Evolutionary conservation across 2,797 vertebrate species (phyloP).

Genomic region (Fistularia tabacaria): DNA sequence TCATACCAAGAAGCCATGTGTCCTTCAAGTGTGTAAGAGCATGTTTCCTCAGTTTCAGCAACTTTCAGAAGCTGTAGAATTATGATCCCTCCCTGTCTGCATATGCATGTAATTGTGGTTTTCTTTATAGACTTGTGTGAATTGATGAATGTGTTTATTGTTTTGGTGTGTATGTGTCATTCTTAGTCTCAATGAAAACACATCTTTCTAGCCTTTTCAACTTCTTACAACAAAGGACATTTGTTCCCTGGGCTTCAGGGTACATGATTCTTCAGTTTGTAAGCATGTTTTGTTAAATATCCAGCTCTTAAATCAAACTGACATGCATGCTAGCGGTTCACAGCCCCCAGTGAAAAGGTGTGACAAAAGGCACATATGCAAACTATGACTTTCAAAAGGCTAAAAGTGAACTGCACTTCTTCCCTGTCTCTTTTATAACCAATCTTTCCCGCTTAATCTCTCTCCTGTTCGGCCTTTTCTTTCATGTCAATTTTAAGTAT

Average conservation of each 20-base stretch:
- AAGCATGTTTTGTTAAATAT: too few species aligned
- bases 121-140: neutral
- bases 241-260: neutral
- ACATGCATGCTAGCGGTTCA: too few species aligned
- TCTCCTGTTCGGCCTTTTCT: constrained; percentile 3
- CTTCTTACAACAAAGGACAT: constrained; percentile 10
- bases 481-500: constrained; percentile 40
- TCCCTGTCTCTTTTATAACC: too few species aligned
- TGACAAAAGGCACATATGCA: too few species aligned
- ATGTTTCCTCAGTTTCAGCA: constrained; percentile 11
- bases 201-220: constrained; percentile 41
- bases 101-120: neutral
- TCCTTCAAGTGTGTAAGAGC: constrained; percentile 28
- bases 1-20: constrained; percentile 39
- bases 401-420: too few species aligned
- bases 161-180: constrained; percentile 14
- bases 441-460: neutral
- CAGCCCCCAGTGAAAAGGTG: too few species aligned
- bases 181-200: constrained; percentile 28
- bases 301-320: too few species aligned
- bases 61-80: neutral
- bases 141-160: neutral
- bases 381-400: too few species aligned
- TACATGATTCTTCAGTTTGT: too few species aligned
- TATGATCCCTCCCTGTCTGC: neutral